Conservation (phyloP, 1,140 invertebrate species). For the Drosophila leontia region DNA sequence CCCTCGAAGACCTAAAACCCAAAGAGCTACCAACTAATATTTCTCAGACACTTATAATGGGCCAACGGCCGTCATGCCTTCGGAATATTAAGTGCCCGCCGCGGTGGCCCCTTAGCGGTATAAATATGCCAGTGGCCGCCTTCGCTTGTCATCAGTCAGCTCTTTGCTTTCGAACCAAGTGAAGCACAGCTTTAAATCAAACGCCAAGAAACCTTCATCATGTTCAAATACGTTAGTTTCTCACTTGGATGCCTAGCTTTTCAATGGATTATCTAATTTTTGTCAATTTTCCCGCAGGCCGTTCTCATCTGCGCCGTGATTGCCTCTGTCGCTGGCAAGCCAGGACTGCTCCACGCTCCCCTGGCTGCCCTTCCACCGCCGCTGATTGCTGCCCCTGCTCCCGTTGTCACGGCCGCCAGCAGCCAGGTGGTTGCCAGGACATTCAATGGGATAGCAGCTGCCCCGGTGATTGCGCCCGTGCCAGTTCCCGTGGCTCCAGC, state of each 20-base stretch:
- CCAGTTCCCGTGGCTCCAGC: conserved; percentile 44
- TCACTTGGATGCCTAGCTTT: neutral
- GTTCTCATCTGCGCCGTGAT: conserved; percentile 77
- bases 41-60: conserved; percentile 68
- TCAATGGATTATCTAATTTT: neutral
- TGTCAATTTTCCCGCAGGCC: conserved; percentile 19
- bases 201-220: conserved; percentile 44
- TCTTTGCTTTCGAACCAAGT: conserved; percentile 44
- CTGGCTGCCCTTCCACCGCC: conserved; percentile 46
- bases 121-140: conserved; percentile 60
- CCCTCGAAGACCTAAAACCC: conserved; percentile 61
- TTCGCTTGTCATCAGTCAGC: conserved; percentile 62
- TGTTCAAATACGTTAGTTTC: conserved; percentile 82
- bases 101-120: conserved; percentile 30
- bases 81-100: conserved; percentile 60
- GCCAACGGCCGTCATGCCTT: conserved; percentile 26
- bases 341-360: conserved; percentile 72
- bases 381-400: conserved; percentile 74
- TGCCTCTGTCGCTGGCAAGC: conserved; percentile 83
- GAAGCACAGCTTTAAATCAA: conserved; percentile 31
- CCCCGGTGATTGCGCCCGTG: conserved; percentile 65
- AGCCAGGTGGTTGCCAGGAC: conserved; percentile 85
- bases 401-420: conserved; percentile 85
- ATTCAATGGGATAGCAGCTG: conserved; percentile 84
- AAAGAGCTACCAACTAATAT: conserved; percentile 41